Conservation (phyloP, 2,113 vertebrate genomes). For the Cyrtonyx montezumae region DNA sequence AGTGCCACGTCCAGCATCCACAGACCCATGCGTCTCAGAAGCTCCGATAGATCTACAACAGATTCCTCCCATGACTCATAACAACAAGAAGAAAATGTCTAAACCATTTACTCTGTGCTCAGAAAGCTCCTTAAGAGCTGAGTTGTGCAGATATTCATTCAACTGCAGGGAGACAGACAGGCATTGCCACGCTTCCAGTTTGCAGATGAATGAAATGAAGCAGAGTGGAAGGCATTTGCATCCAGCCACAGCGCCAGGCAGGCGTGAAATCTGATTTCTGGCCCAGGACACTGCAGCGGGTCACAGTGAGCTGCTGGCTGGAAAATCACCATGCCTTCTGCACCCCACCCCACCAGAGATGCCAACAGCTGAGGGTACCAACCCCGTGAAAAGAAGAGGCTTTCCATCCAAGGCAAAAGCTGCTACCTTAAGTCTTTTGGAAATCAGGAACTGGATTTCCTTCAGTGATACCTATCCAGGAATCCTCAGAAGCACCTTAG, state of each 20-base stretch:
- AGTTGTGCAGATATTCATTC: background rate
- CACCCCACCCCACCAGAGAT: background rate
- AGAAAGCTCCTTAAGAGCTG: background rate
- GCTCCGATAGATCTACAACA: background rate
- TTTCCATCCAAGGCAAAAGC: background rate
- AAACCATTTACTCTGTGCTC: background rate
- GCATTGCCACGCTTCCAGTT: background rate
- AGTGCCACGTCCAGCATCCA: background rate
- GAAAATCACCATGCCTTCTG: background rate
- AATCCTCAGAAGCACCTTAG: background rate
- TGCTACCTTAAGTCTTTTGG: background rate
- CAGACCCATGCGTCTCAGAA: background rate
- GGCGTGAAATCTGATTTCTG: background rate
- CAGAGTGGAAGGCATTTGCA: background rate
- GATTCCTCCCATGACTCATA: background rate
- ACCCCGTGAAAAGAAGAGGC: background rate
- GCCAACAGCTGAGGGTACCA: background rate
- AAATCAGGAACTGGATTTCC: background rate
- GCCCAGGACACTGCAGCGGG: background rate
- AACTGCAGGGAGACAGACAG: background rate
- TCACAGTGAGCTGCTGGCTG: accelerated
- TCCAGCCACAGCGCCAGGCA: accelerated
- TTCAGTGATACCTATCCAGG: background rate
- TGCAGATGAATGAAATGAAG: background rate
- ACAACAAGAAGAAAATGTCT: background rate